Evolutionary conservation across 1,140 invertebrate genomes (phyloP).

Genomic region (Sarcophaga peregrina): DNA sequence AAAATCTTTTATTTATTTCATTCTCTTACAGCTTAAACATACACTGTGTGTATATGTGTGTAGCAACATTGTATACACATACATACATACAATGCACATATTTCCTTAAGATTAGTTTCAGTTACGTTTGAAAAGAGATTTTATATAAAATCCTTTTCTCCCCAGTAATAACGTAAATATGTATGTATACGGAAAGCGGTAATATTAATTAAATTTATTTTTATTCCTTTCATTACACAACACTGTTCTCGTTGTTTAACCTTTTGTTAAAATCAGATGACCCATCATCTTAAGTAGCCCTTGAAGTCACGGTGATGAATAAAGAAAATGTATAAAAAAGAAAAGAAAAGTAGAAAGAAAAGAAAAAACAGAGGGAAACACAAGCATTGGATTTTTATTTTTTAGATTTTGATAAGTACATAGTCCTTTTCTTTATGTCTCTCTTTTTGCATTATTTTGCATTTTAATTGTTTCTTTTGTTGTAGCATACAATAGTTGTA

Average conservation of each 20-base stretch:
- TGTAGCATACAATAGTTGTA: neutral
- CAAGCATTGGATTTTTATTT: no score
- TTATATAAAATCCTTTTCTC: no score
- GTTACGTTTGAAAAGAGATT: no score
- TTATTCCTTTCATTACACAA: neutral
- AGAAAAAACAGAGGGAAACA: no score
- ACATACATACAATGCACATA: neutral
- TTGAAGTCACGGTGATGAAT: neutral
- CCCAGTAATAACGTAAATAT: no score
- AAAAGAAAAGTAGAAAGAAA: no score
- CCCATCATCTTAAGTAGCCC: neutral
- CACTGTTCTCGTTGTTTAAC: neutral
- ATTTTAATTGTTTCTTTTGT: conserved; percentile 23
- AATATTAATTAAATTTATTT: no score
- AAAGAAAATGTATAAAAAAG: neutral
- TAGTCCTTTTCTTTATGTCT: neutral
- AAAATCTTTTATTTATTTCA: no score
- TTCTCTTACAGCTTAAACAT: no score
- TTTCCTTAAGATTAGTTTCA: neutral
- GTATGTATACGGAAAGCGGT: no score
- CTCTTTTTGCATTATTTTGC: neutral
- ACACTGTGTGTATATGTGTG: no score
- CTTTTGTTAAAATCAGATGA: conserved; percentile 6
- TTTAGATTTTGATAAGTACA: neutral
- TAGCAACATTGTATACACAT: no score